Evolutionary conservation across 2,113 vertebrate species (phyloP), one percentile per base, ranked within the genome.

Genomic region (Apodemus speciosus): DNA sequence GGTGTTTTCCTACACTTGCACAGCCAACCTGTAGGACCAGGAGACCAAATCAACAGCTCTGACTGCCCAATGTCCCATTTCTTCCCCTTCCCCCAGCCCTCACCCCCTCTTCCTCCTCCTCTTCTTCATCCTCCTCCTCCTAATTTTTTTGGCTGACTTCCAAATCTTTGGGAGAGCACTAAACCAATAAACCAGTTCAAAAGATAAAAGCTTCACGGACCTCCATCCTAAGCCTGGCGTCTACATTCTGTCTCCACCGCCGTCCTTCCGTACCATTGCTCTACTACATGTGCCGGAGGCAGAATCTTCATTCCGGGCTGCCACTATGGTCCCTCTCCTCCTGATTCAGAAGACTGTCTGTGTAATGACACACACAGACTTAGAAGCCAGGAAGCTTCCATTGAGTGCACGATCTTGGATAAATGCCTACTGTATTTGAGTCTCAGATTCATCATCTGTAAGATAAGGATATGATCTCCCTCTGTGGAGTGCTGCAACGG

Each of bases 151-250:
- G 87, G 84, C 85, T 32, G 46, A 62, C 84, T 92, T 94, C 90
- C 72, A 92, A 56, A 89, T 27, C 79, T 75, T 68, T 18, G 27
- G 46, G 75, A 56, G 23, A 90, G 49, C 53, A 62, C 73, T 88
- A 79, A 90, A 86, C 53, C 75, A 95, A 72, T 88, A 79, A 92
- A 84, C 46, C 75, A 95, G 81, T 49, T 40, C 83, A 77, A 56
- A 25, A 38, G 51, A 58, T n/a, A 64, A 81, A 92, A 62, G 32
- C 72, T 71, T 35, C 35, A 35, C 72, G 38, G 40, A 81, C 71
- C 46, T 75, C 64, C 91, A 49, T 9, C n/a, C 27, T 13, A 71
- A 81, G 66, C 43, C 32, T 79, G 23, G 43, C 53, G 8, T 95
- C 91, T 72, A 14, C 23, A 3, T 6, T 8, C 76, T 30, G 14